These are phyloP conservation scores for Antennarius maculatus DNA, from an alignment of 2,797 vertebrate species.

Conservation along the genomic window DNA sequence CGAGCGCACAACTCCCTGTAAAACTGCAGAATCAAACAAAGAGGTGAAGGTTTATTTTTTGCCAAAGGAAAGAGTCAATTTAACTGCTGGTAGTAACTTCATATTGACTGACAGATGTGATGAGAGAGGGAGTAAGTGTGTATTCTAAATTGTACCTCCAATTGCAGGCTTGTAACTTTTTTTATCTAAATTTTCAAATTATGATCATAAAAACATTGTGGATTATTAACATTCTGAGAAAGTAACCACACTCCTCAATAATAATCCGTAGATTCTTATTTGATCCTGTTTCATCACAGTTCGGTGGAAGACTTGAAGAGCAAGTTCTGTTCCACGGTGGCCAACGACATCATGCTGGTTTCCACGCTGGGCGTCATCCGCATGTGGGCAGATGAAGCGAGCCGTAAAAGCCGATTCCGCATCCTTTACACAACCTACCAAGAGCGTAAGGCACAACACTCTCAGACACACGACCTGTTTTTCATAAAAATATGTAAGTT, in stretches of 20 bases:
- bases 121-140: too few species aligned
- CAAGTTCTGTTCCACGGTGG: constrained; percentile 98
- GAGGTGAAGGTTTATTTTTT: too few species aligned
- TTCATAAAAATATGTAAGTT: constrained; percentile 23
- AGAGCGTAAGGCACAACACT: constrained; percentile 89
- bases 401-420: constrained; percentile 92
- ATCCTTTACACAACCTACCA: constrained; percentile 99
- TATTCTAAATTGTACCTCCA: too few species aligned
- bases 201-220: constrained; percentile 11
- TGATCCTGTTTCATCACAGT: constrained; percentile 57
- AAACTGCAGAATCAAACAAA: neutral
- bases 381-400: constrained; percentile 98
- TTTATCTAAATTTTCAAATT: constrained; percentile 31
- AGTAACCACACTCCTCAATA: constrained; percentile 1
- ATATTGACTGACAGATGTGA: too few species aligned
- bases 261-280: constrained; percentile 26
- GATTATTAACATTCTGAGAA: constrained; percentile 14
- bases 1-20: neutral
- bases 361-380: constrained; percentile 94
- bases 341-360: constrained; percentile 95
- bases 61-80: too few species aligned
- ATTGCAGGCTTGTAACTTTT: neutral
- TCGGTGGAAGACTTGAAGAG: constrained; percentile 96
- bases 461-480: neutral
- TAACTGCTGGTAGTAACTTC: too few species aligned